Evolutionary conservation across 2,797 vertebrate genomes (phyloP).

Genomic region (Macropus fuliginosus): DNA sequence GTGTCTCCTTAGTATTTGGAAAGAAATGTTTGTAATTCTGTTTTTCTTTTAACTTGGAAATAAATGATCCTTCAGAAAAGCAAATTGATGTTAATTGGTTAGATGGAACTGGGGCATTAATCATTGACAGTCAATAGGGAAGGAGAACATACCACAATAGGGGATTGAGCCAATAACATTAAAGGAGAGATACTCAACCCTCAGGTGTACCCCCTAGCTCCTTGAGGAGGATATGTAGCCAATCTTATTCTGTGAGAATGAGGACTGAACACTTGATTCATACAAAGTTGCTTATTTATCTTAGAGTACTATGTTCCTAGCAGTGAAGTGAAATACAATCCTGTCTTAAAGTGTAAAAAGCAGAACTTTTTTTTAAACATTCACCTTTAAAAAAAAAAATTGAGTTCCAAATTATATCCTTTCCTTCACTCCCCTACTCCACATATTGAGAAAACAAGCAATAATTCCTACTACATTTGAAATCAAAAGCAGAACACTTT

Average conservation of each 20-base stretch:
- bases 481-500: not conserved
- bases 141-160: not conserved
- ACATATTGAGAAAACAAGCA: not conserved
- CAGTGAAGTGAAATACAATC: not conserved
- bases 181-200: not conserved
- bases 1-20: not conserved
- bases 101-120: not conserved
- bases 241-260: not conserved
- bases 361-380: not conserved
- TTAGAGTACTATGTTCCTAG: not conserved
- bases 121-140: not conserved
- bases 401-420: not conserved
- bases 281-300: not conserved
- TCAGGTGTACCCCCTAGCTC: not conserved
- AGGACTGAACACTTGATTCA: not conserved
- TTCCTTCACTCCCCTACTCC: not conserved
- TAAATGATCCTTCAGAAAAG: not conserved
- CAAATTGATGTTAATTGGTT: not conserved
- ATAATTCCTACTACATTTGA: not conserved
- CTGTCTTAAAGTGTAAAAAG: not conserved
- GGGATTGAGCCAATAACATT: not conserved
- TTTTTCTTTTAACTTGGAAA: not conserved
- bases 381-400: not conserved
- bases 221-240: not conserved
- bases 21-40: not conserved